Evolutionary conservation across 2,113 vertebrate species (phyloP).

Genomic region (Apodemus speciosus): DNA sequence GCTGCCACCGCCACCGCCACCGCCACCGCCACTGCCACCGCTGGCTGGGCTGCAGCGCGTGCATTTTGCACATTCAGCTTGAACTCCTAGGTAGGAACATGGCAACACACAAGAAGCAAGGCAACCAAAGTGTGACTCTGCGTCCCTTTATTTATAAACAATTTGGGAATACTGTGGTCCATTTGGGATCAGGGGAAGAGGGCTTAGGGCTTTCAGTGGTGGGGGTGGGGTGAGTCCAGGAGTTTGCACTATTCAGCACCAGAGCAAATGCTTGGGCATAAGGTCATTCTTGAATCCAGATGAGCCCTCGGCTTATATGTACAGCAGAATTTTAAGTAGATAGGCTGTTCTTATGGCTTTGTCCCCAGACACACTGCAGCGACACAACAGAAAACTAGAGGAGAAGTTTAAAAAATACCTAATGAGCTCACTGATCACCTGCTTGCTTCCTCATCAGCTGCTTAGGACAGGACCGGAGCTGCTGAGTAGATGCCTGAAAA

Average conservation of each 20-base stretch:
- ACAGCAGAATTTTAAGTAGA: slow-evolving; percentile 68
- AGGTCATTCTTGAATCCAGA: slow-evolving; percentile 63
- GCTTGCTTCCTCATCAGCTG: background rate
- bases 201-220: background rate
- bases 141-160: slow-evolving; percentile 74
- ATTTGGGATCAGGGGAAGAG: slow-evolving; percentile 36
- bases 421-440: background rate
- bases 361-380: slow-evolving; percentile 67
- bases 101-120: slow-evolving; percentile 49
- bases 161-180: slow-evolving; percentile 50
- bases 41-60: no score
- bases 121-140: slow-evolving; percentile 72
- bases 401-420: slow-evolving; percentile 36
- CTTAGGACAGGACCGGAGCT: slow-evolving; percentile 30
- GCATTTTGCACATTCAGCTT: slow-evolving; percentile 64
- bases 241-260: slow-evolving; percentile 76
- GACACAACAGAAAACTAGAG: slow-evolving; percentile 63
- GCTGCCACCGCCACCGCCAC: no score
- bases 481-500: background rate
- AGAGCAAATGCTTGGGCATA: slow-evolving; percentile 77
- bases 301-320: background rate
- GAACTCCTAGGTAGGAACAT: slow-evolving; percentile 62
- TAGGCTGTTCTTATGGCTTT: slow-evolving; percentile 82
- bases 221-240: slow-evolving; percentile 49
- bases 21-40: no score